phyloP scores from a whole-genome alignment of 2,888 invertebrate species.

The Dryococelus australis region DNA sequence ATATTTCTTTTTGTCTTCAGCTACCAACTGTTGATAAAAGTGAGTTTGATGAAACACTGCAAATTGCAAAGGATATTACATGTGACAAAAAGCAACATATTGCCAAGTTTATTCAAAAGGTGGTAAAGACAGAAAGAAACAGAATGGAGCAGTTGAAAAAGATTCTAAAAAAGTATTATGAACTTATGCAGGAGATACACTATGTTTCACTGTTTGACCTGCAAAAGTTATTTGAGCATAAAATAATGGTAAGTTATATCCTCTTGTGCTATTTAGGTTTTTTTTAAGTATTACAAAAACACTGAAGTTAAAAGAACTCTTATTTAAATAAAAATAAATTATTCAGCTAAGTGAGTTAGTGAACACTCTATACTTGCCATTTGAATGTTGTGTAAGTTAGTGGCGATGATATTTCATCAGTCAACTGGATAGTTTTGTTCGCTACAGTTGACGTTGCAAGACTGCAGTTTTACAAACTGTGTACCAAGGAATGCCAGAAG shows the following conservation, averaged over 20 bases:
- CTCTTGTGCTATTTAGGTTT: not conserved
- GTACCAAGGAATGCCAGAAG: too few species aligned
- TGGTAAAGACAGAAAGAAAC: not conserved
- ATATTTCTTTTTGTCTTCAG: not conserved
- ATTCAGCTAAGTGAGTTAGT: too few species aligned
- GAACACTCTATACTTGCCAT: not conserved
- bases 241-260: not conserved
- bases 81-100: not conserved
- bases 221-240: not conserved
- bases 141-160: not conserved
- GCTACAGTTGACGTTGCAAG: not conserved
- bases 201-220: not conserved
- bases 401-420: not conserved
- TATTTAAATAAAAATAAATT: too few species aligned
- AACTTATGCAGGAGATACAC: not conserved
- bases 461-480: not conserved
- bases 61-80: not conserved
- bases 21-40: not conserved
- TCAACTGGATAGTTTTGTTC: not conserved
- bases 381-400: not conserved
- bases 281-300: too few species aligned
- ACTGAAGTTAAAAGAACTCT: too few species aligned
- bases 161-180: not conserved
- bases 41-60: not conserved
- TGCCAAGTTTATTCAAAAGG: not conserved